Evolutionary conservation across 2,113 vertebrate genomes (phyloP).

Genomic region (Dolichotis patagonum): DNA sequence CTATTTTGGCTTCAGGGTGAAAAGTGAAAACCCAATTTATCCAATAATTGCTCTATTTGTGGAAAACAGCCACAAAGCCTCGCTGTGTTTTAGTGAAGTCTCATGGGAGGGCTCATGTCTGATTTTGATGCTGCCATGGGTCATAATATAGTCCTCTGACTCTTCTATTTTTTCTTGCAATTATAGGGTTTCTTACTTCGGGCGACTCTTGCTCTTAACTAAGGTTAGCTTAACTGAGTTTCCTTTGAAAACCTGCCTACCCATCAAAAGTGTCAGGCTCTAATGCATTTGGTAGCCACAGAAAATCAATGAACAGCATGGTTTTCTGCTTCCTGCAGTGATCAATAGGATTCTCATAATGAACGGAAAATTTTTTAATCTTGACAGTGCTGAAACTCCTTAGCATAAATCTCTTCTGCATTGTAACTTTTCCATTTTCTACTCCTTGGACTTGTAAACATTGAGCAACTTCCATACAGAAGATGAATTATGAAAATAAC

Average conservation of each 20-base stretch:
- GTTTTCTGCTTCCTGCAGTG: conserved; percentile 87
- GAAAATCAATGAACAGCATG: conserved; percentile 89
- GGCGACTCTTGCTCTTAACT: conserved; percentile 87
- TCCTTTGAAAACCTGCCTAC: conserved; percentile 87
- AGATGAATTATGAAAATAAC: conserved; percentile 81
- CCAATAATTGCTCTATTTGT: conserved; percentile 86
- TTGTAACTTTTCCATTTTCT: conserved; percentile 83
- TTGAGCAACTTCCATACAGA: conserved; percentile 81
- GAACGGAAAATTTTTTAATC: conserved; percentile 88
- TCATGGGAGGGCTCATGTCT: conserved; percentile 83
- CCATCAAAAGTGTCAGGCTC: conserved; percentile 85
- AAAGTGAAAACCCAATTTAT: conserved; percentile 87
- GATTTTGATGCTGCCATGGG: conserved; percentile 87
- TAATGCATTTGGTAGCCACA: conserved; percentile 87
- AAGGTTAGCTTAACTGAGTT: conserved; percentile 87
- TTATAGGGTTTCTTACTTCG: conserved; percentile 86
- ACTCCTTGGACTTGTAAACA: conserved; percentile 78
- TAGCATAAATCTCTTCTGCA: conserved; percentile 85
- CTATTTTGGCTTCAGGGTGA: conserved; percentile 86
- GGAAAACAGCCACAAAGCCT: conserved; percentile 85
- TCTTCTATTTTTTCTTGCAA: conserved; percentile 87
- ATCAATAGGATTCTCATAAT: conserved; percentile 89
- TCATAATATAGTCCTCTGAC: conserved; percentile 85
- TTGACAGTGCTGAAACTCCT: conserved; percentile 84
- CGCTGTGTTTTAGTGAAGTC: conserved; percentile 81